Percentiles rank a stretch among this genome's conserved stretches.
phyloP scores from a whole-genome alignment of 2,113 vertebrate species.

The Cochlearius cochlearius region DNA sequence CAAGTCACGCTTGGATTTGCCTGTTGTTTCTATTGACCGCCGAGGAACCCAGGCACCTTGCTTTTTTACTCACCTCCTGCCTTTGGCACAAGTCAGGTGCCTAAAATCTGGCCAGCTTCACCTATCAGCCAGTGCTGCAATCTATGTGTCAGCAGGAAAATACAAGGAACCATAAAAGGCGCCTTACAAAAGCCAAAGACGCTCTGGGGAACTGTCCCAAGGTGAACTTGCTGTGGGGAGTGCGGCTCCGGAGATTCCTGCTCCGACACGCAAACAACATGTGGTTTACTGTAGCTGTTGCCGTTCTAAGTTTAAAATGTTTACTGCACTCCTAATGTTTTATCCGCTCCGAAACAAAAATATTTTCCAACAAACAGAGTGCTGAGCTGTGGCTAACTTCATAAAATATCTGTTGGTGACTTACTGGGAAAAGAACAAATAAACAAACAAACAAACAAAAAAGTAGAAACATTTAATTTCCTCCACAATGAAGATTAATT shows the following conservation, averaged over 20 bases:
- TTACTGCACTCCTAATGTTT: not conserved
- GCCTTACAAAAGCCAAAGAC: not conserved
- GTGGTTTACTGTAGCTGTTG: constrained; percentile 29
- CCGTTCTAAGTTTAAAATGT: constrained; percentile 27
- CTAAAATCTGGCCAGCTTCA: not conserved
- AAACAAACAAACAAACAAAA: not conserved
- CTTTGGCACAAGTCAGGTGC: not conserved
- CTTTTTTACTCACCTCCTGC: not conserved
- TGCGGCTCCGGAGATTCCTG: not conserved
- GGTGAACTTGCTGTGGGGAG: not conserved
- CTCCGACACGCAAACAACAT: not conserved
- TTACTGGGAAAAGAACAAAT: constrained; percentile 38
- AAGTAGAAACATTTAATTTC: constrained; percentile 20
- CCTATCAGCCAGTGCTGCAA: not conserved
- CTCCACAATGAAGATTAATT: constrained; percentile 1
- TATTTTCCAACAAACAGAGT: not conserved
- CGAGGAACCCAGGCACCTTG: not conserved
- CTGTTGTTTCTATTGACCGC: fast-evolving
- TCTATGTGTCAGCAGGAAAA: not conserved
- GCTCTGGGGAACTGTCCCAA: not conserved
- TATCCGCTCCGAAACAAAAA: not conserved
- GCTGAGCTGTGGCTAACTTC: constrained; percentile 23
- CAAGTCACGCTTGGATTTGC: not conserved
- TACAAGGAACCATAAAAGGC: not conserved
- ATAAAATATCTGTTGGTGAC: not conserved